Conservation (phyloP, 1,140 invertebrate species). For the Psilanteris sp. region DNA sequence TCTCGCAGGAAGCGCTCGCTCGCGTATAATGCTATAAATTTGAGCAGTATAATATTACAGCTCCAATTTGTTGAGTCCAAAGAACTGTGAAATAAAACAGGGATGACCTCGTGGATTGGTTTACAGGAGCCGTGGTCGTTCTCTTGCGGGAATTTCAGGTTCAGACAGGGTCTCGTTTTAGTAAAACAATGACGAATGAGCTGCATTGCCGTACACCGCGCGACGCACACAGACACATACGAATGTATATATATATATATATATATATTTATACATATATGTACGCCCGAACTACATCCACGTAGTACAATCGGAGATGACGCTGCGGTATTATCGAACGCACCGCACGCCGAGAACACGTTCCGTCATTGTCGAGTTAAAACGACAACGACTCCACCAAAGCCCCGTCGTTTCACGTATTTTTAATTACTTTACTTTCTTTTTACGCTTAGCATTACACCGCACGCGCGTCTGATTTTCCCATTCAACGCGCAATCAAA, state of each 20-base stretch:
- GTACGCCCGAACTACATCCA: constrained; percentile 10
- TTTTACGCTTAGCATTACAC: not conserved
- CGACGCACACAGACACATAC: constrained; percentile 24
- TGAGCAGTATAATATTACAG: constrained; percentile 18
- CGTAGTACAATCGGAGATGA: constrained; percentile 64
- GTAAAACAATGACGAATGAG: constrained; percentile 72
- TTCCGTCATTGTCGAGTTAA: constrained; percentile 28
- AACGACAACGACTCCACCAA: constrained; percentile 11
- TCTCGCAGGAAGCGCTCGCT: not conserved
- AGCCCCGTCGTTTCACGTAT: constrained; percentile 35
- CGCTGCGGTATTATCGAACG: constrained; percentile 66
- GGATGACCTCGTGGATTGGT: constrained; percentile 25
- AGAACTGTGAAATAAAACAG: constrained; percentile 39
- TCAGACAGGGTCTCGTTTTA: constrained; percentile 30
- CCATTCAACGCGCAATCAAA: constrained; percentile 40
- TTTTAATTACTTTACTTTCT: constrained; percentile 27
- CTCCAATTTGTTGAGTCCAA: constrained; percentile 33
- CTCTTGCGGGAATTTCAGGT: constrained; percentile 63
- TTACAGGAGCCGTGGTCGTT: constrained; percentile 42
- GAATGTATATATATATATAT: too few relatives aligned
- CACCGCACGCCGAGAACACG: constrained; percentile 16
- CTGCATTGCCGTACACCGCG: constrained; percentile 33
- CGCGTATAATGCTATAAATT: constrained; percentile 32
- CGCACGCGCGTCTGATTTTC: constrained; percentile 32
- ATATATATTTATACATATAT: too few relatives aligned